These are phyloP conservation scores for Steinernema scapterisci DNA, from an alignment of 2,888 invertebrate genomes.

Conservation along the genomic window DNA sequence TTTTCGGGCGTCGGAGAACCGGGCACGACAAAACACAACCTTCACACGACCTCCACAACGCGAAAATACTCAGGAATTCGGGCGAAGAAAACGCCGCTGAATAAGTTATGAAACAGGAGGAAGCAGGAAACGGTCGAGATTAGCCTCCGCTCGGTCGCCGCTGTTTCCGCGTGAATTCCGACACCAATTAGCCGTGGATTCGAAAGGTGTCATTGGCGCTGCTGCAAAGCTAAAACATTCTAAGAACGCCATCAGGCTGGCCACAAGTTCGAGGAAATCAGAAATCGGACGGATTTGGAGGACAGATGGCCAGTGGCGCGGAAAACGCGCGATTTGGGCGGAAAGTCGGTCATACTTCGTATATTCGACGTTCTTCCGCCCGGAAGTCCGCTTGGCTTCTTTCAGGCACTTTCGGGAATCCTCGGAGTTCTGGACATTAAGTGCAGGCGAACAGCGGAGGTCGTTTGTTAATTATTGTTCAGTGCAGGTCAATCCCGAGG, in stretches of 20 bases:
- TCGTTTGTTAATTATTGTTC: neutral
- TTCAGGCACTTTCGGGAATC: neutral
- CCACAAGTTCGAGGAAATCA: neutral
- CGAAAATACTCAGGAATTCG: neutral
- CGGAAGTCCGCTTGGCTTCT: neutral
- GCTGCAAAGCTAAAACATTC: neutral
- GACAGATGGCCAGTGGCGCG: neutral
- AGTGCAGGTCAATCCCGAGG: too few relatives aligned
- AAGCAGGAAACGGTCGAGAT: neutral
- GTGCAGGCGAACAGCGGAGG: neutral
- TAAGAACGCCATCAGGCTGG: neutral
- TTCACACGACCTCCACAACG: neutral
- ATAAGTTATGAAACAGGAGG: slow-evolving; percentile 4
- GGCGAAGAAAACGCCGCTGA: neutral
- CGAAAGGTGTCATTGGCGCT: neutral
- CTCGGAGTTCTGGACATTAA: neutral
- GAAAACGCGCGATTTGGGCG: neutral
- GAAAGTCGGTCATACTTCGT: neutral
- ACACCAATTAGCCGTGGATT: slow-evolving; percentile 4
- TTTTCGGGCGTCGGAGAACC: too few relatives aligned
- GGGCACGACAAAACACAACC: too few relatives aligned
- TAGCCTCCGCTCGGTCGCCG: neutral
- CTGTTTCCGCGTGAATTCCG: slow-evolving; percentile 15
- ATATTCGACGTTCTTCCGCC: neutral
- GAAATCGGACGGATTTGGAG: neutral